phyloP scores from a whole-genome alignment of 2,888 invertebrate species.

The Heliconius cydno region DNA sequence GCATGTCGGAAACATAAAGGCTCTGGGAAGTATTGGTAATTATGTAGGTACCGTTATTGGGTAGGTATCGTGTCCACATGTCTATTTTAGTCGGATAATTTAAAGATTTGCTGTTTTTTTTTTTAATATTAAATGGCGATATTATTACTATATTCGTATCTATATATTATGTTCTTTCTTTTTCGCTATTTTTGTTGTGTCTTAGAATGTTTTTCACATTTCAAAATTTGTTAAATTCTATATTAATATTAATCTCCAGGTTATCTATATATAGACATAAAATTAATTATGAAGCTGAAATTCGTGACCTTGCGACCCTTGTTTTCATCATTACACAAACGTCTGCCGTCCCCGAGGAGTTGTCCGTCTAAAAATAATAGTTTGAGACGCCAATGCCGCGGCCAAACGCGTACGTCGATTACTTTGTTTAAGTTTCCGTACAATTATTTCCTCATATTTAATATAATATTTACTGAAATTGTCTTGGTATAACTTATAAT shows the following conservation, averaged over 20 bases:
- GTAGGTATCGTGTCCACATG: not conserved
- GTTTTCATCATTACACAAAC: slow-evolving; percentile 53
- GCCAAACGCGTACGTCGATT: slow-evolving; percentile 63
- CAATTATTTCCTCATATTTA: slow-evolving; percentile 17
- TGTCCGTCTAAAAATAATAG: slow-evolving; percentile 55
- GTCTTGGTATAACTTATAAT: not conserved
- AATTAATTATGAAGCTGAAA: not conserved
- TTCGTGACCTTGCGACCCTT: slow-evolving; percentile 41
- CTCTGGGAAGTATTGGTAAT: not conserved
- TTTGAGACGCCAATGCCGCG: slow-evolving; percentile 57
- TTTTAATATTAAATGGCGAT: not conserved
- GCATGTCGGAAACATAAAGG: slow-evolving; percentile 9
- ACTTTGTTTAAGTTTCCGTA: slow-evolving; percentile 49
- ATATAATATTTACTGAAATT: not conserved
- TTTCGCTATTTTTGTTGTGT: not conserved
- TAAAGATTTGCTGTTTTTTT: not conserved
- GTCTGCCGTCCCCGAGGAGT: slow-evolving; percentile 50
- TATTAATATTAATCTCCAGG: not conserved
- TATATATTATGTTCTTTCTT: not conserved
- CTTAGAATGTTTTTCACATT: no score
- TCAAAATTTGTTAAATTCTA: not conserved
- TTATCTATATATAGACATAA: slow-evolving; percentile 18
- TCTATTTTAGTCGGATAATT: not conserved
- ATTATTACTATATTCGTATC: no score
- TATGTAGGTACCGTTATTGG: not conserved